Evolutionary conservation across 1,140 invertebrate species (phyloP).

Genomic region (Drosophila melanica): DNA sequence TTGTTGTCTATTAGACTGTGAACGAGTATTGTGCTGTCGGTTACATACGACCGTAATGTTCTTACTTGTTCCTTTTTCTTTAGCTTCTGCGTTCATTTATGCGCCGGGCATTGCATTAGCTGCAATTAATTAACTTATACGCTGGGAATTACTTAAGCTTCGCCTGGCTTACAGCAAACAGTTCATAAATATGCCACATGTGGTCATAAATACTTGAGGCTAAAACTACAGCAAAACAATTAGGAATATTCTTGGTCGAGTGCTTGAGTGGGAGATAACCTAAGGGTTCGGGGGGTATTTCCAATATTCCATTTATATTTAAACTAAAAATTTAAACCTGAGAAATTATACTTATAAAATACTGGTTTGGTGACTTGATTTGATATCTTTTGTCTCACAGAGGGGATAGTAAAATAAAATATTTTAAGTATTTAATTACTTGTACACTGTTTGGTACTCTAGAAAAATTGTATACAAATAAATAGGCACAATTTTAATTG

Average conservation of each 20-base stretch:
- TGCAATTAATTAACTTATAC: constrained; percentile 77
- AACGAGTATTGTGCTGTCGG: too few species aligned
- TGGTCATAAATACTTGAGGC: constrained; percentile 56
- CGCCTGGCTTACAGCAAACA: constrained; percentile 69
- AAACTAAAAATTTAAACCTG: too few species aligned
- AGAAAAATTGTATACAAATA: too few species aligned
- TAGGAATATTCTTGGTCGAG: background rate
- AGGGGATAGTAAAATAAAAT: too few species aligned
- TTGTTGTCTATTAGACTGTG: too few species aligned
- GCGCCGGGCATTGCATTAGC: constrained; percentile 65
- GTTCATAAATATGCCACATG: constrained; percentile 70
- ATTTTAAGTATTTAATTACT: too few species aligned
- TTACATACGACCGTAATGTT: too few species aligned
- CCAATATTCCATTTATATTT: background rate
- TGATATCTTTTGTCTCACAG: too few species aligned
- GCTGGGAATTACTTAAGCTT: constrained; percentile 64
- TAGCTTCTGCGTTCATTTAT: constrained; percentile 18
- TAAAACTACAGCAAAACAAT: background rate
- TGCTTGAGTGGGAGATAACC: background rate
- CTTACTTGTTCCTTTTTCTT: constrained; percentile 34
- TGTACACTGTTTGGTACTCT: too few species aligned
- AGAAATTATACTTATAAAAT: too few species aligned
- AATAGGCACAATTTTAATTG: too few species aligned
- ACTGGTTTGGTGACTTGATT: too few species aligned
- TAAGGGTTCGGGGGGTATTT: background rate